phyloP scores from a whole-genome alignment of 1,140 invertebrate species.

The Leguminivora glycinivorella region DNA sequence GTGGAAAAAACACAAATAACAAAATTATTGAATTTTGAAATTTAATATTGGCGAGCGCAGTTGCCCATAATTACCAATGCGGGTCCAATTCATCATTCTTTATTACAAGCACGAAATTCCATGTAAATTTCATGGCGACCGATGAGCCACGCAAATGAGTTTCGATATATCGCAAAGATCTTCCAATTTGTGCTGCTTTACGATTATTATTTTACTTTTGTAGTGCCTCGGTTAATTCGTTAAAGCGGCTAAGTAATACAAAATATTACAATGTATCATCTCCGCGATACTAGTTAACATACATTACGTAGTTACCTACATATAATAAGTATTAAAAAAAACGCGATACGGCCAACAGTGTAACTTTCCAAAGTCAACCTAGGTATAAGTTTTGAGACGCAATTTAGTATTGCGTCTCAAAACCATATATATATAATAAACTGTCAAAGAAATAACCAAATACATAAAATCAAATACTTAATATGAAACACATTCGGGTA shows the following conservation, averaged over 20 bases:
- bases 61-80: slow-evolving; percentile 72
- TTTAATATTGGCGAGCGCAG: slow-evolving; percentile 66
- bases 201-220: slow-evolving; percentile 26
- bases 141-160: slow-evolving; percentile 47
- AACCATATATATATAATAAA: no score
- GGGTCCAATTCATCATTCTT: slow-evolving; percentile 76
- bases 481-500: neutral
- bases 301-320: no score
- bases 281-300: no score
- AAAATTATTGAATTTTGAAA: slow-evolving; percentile 72
- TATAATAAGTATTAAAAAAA: no score
- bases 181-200: slow-evolving; percentile 48
- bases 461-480: neutral
- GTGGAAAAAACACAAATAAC: slow-evolving; percentile 40
- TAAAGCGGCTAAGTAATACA: neutral
- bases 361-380: no score
- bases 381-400: no score
- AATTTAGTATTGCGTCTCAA: no score
- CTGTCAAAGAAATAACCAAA: neutral
- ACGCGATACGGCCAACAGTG: no score
- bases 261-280: neutral
- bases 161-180: slow-evolving; percentile 57
- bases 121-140: slow-evolving; percentile 74
- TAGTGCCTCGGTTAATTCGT: neutral
- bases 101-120: slow-evolving; percentile 75